phyloP scores from a whole-genome alignment of 2,113 vertebrate species.

The Forbesichthys agassizii region DNA sequence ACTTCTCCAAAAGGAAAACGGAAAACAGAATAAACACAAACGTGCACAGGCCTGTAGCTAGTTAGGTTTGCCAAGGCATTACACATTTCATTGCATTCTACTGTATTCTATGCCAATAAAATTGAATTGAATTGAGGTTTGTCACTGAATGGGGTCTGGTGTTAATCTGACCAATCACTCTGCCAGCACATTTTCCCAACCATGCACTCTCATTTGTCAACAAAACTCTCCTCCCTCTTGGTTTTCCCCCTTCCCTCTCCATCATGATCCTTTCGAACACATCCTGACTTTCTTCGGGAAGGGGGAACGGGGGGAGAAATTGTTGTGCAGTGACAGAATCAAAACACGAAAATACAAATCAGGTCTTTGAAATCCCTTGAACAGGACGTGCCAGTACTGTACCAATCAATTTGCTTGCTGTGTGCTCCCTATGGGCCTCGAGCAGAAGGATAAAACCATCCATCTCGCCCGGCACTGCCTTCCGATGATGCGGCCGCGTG shows the following conservation, averaged over 20 bases:
- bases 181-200: conserved; percentile 78
- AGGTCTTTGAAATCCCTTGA: conserved; percentile 34
- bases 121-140: conserved; percentile 45
- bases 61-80: conserved; percentile 68
- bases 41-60: conserved; percentile 69
- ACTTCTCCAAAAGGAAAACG: not conserved
- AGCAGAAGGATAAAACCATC: conserved; percentile 43
- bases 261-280: conserved; percentile 24
- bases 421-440: conserved; percentile 30
- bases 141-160: conserved; percentile 78
- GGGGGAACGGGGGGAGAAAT: too few species aligned
- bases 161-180: conserved; percentile 81
- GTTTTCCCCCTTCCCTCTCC: conserved; percentile 68
- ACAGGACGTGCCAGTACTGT: conserved; percentile 38
- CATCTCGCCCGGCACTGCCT: conserved; percentile 24
- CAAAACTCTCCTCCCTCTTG: not conserved
- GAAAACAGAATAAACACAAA: not conserved
- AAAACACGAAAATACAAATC: conserved; percentile 39
- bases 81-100: too few species aligned
- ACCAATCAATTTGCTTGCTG: conserved; percentile 43
- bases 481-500: conserved; percentile 29
- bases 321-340: conserved; percentile 31
- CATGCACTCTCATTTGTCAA: conserved; percentile 49
- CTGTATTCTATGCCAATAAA: too few species aligned
- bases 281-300: conserved; percentile 9